These are phyloP conservation scores for Phalloptychus januarius DNA, from an alignment of 2,797 vertebrate species.

Conservation along the genomic window DNA sequence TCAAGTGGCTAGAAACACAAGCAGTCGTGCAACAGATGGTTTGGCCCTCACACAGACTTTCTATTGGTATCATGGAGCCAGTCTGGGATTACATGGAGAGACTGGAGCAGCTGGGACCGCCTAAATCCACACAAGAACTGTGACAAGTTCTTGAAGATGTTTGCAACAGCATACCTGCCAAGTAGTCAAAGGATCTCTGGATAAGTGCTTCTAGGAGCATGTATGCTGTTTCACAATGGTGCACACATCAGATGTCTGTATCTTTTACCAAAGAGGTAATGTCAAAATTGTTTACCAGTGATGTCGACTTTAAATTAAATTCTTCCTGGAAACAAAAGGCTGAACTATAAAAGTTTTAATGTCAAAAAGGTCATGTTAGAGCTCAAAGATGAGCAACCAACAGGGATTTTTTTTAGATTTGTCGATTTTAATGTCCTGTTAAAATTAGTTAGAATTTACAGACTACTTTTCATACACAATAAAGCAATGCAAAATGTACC, in stretches of 20 bases:
- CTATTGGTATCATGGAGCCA: slow-evolving; percentile 12
- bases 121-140: slow-evolving; percentile 32
- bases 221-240: not conserved
- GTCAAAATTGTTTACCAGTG: not conserved
- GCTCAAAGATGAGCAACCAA: not conserved
- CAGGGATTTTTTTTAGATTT: not conserved
- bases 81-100: slow-evolving; percentile 21
- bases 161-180: slow-evolving; percentile 11
- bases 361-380: not conserved
- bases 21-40: slow-evolving; percentile 27
- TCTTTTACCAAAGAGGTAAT: not conserved
- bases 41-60: slow-evolving; percentile 12
- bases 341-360: not conserved
- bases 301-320: not conserved
- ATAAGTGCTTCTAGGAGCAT: not conserved
- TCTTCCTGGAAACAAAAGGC: not conserved
- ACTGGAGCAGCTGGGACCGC: slow-evolving; percentile 12
- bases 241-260: not conserved
- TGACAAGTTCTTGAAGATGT: slow-evolving; percentile 21
- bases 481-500: not conserved
- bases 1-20: slow-evolving; percentile 13
- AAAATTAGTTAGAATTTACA: not conserved
- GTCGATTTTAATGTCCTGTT: not conserved
- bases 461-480: not conserved
- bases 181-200: not conserved